These are phyloP conservation scores for Hedya salicella DNA, from an alignment of 2,888 invertebrate species.

Conservation along the genomic window DNA sequence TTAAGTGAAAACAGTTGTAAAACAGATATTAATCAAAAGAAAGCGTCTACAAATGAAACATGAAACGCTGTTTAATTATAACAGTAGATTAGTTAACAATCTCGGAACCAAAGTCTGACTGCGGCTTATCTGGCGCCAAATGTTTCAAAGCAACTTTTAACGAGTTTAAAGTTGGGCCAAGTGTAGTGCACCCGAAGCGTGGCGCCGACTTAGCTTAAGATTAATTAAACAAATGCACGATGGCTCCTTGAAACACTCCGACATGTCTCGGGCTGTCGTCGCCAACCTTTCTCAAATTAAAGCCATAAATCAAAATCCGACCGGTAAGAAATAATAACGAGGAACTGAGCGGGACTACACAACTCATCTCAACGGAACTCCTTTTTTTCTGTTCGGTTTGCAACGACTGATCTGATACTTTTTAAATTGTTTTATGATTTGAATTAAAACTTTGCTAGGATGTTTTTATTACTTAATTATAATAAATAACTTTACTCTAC, in stretches of 20 bases:
- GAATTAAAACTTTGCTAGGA: conserved; percentile 12
- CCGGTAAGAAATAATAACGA: conserved; percentile 81
- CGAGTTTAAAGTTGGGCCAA: conserved; percentile 83
- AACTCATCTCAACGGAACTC: conserved; percentile 29
- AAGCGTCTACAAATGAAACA: conserved; percentile 59
- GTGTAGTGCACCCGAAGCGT: conserved; percentile 79
- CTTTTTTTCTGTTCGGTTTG: conserved; percentile 14
- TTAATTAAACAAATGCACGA: conserved; percentile 85
- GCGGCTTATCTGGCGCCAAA: conserved; percentile 85
- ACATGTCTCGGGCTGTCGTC: conserved; percentile 84
- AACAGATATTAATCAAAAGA: conserved; percentile 48
- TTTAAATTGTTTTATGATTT: conserved; percentile 10
- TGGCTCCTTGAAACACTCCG: conserved; percentile 84
- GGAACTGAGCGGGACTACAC: conserved; percentile 64
- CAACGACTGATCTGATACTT: conserved; percentile 8
- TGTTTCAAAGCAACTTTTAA: conserved; percentile 85
- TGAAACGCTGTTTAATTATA: conserved; percentile 79
- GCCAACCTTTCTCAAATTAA: conserved; percentile 84
- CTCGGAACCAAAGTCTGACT: conserved; percentile 77
- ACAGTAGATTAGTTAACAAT: conserved; percentile 82
- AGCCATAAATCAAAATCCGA: conserved; percentile 82
- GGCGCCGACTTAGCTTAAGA: conserved; percentile 78
- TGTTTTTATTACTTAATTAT: not conserved
- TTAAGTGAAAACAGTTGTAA: conserved; percentile 41
- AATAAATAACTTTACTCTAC: too few relatives aligned